Base-by-base conservation (phyloP, 92 coral and sea anemone species). In the Galaxea fascicularis region DNA sequence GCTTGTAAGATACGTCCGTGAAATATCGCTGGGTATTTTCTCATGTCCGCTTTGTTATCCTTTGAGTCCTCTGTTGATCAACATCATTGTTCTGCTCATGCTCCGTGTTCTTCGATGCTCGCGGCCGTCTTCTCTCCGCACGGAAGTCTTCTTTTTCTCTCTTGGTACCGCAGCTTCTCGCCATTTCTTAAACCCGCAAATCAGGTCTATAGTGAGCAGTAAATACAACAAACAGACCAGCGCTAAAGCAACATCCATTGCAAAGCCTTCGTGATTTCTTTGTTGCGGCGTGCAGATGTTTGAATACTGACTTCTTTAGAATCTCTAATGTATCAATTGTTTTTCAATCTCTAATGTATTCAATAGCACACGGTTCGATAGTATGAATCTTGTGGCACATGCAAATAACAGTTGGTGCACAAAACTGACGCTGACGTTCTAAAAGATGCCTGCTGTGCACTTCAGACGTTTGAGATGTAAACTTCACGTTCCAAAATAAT, bases 41-140 rank as follows among this genome's bases (percentile, higher is more conserved):
- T 18, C 7, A 7, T 16, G 41, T 75, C 80, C 30, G n/a, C 25
- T 18, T 28, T 17, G 7, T 65, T 58, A 82, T 41, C 78, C 68
- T 69, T 82, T 82, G 9, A 82, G 78, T 25, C 86, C 35, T 71
- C 86, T 71, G 78, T 82, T 82, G 5, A 82, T 70, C 59, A 82
- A 12, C 77, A 82, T 70, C 86, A 82, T 82, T 3, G 78, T 71
- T 10, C 86, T 25, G 20, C 78, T 70, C 16, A 71, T 28, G 56
- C 86, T 80, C n/a, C 85, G 76, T 28, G 67, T 68, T 68, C 56
- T 67, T 41, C 85, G 65, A 18, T 16, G 65, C 13, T 49, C 84
- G 44, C 56, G 26, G 83, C 63, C 10, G 10, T 65, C 83, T 9
- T 65, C 83, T 65, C 28, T 28, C 60, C 86, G 39, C 24, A 12